phyloP scores from a whole-genome alignment of 2,113 vertebrate species.

The Pseudorectes ferrugineus region DNA sequence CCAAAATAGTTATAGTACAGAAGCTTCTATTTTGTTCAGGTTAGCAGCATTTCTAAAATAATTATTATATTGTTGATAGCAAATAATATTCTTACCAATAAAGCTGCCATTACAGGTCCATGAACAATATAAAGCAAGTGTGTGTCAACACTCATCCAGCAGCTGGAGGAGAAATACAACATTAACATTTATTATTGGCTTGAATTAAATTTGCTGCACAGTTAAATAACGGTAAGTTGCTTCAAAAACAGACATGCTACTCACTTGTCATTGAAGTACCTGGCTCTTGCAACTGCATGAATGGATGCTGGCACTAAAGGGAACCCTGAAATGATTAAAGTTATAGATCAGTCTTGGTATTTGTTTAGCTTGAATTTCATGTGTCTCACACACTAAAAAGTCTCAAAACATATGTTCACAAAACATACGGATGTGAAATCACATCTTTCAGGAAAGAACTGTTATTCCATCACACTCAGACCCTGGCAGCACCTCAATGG shows the following conservation, averaged over 20 bases:
- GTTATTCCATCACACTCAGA: neutral
- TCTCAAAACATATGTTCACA: neutral
- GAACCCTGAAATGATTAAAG: slow-evolving; percentile 79
- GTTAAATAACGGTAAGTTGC: slow-evolving; percentile 6
- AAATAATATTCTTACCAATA: slow-evolving; percentile 82
- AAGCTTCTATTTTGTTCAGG: neutral
- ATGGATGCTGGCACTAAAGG: slow-evolving; percentile 90
- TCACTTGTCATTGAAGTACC: slow-evolving; percentile 97
- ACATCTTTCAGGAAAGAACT: neutral
- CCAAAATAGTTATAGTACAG: neutral
- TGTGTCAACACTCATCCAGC: slow-evolving; percentile 97
- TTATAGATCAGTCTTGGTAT: neutral
- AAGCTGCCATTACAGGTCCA: slow-evolving; percentile 90
- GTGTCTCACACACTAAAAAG: neutral
- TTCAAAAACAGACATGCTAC: slow-evolving; percentile 63
- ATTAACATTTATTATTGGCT: slow-evolving; percentile 16
- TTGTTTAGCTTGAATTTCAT: neutral
- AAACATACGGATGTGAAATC: neutral
- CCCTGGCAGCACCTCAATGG: neutral
- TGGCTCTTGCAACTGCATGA: slow-evolving; percentile 89
- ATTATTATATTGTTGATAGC: neutral
- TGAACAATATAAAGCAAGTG: slow-evolving; percentile 95
- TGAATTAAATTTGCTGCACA: neutral
- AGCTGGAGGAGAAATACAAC: slow-evolving; percentile 72
- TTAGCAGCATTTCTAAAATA: neutral